Evolutionary conservation across 23 tunicate genomes (phyloP), one percentile per base, ranked within the genome.

Genomic region (Ciona savignyi): DNA sequence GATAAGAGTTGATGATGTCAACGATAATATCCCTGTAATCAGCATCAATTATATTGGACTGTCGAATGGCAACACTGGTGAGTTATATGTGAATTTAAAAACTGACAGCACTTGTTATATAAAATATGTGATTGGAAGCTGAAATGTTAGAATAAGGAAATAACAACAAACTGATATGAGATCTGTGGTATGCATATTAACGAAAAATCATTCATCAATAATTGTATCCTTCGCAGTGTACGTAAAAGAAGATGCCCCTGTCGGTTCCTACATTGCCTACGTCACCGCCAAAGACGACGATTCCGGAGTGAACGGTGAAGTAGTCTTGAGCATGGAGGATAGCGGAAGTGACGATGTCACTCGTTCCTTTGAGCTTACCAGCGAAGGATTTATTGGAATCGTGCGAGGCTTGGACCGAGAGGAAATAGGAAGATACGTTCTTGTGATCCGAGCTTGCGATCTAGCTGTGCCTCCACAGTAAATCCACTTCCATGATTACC

Each of bases 11-110:
- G 78, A 82, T 2, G 96, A 88, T 70, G 83, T 77, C 25, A 88
- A 88, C 65, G 96, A 88, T 73, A 88, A 88, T 48, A 63, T 78
- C 3, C 96, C 96, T 1, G 60, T 62, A 29, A 87, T 87, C 11
- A 76, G 68, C 25, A 67, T 87, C 67, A 70, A 63, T 63, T 81
- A 29, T 51, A 87, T 87, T 35, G 32, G 70, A 25, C 64, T 60
- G 3, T 35, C 73, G 15, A 42, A 62, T 23, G 84, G 65, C 1
- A 51, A 63, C 32, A 81, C 86, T 35, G 95, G 95, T 87, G 34
- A 19, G 78, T 77, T 68, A n/a, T 65, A 65, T 65, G 24, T 6
- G 11, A n/a, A 6, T 15, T 22, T 65, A n/a, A 65, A 69, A 69
- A 25, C n/a, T n/a, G n/a, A n/a, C n/a, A n/a, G n/a, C n/a, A n/a